phyloP scores from a whole-genome alignment of 2,797 vertebrate genomes.

The Xerus rutilus region DNA sequence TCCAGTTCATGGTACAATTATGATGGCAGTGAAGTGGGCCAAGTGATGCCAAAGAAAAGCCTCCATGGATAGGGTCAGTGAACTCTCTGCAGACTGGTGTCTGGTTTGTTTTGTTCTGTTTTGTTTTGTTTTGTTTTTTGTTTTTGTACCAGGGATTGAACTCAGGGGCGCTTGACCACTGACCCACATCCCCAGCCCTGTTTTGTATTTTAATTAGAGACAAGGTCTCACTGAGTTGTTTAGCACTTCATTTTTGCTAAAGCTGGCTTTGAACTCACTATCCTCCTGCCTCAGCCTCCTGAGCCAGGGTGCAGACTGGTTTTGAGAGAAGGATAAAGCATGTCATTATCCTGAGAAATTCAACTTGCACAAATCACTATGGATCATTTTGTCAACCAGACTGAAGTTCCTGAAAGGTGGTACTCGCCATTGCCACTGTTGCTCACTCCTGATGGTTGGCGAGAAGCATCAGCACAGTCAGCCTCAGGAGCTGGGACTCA shows the following conservation, averaged over 20 bases:
- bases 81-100: neutral
- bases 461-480: neutral
- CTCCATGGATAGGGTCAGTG: neutral
- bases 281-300: too few relatives aligned
- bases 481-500: neutral
- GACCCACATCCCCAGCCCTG: too few relatives aligned
- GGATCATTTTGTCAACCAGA: neutral
- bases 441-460: neutral
- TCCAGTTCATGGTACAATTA: neutral
- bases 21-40: neutral
- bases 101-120: too few relatives aligned
- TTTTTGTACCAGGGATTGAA: too few relatives aligned
- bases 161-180: too few relatives aligned
- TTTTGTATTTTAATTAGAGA: too few relatives aligned
- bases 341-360: neutral
- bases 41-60: neutral
- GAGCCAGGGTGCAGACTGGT: neutral
- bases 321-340: neutral
- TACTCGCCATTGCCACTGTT: neutral
- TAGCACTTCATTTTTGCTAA: too few relatives aligned
- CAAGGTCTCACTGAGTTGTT: too few relatives aligned
- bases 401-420: neutral
- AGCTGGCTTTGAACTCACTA: too few relatives aligned
- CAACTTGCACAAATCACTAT: neutral
- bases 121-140: too few relatives aligned